Conservation (phyloP, 2,113 vertebrate species). For the Centropus unirufus region DNA sequence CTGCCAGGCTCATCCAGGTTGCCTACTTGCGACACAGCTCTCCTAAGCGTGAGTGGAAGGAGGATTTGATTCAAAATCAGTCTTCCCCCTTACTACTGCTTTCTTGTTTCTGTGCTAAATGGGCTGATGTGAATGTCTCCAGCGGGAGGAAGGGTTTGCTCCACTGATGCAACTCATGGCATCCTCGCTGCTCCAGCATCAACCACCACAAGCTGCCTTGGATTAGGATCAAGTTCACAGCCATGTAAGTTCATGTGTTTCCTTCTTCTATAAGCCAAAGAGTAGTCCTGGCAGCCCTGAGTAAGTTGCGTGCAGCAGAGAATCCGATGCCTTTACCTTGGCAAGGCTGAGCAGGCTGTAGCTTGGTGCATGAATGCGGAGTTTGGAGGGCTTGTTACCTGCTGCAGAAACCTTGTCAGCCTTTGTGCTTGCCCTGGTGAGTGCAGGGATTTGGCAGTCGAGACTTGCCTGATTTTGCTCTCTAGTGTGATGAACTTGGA, state of each 20-base stretch:
- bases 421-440: not conserved
- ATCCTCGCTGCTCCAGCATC: not conserved
- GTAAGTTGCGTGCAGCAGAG: not conserved
- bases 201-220: accelerated
- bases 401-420: not conserved
- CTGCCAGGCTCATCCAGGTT: not conserved
- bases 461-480: not conserved
- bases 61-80: not conserved
- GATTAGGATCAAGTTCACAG: not conserved
- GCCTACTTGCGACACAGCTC: accelerated
- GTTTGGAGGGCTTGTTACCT: not conserved
- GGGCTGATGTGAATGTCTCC: accelerated
- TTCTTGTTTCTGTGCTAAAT: not conserved
- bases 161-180: accelerated
- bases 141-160: not conserved
- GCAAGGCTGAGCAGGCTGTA: not conserved
- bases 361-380: accelerated
- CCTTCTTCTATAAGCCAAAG: not conserved
- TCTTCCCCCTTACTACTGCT: not conserved
- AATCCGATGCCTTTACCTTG: accelerated
- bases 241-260: not conserved
- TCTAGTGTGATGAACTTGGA: not conserved
- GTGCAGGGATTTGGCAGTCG: too few species aligned
- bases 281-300: not conserved
- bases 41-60: accelerated